A percentile compares a stretch with the other conserved stretches of the same genome.
phyloP scores from a whole-genome alignment of 2,113 vertebrate species.

The Rynchops niger region DNA sequence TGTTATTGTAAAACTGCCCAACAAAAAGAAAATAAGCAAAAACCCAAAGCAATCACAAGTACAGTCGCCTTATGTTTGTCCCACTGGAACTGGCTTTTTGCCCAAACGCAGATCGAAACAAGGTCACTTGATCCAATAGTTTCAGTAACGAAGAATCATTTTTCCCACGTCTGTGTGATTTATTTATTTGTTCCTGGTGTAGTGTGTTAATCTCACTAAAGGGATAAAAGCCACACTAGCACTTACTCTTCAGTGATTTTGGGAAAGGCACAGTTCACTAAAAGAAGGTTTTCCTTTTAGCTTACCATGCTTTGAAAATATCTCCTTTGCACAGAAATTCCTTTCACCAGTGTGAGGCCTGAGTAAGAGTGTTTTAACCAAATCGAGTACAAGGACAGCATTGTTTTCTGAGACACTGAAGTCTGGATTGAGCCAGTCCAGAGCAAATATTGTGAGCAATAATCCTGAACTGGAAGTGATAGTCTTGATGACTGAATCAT shows the following conservation, averaged over 20 bases:
- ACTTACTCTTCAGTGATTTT: neutral
- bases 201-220: neutral
- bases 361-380: neutral
- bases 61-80: neutral
- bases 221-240: neutral
- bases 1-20: neutral
- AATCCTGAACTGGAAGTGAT: neutral
- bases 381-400: neutral
- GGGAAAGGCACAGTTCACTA: neutral
- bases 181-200: conserved; percentile 22
- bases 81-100: neutral
- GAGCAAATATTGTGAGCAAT: neutral
- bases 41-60: neutral
- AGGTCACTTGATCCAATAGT: neutral
- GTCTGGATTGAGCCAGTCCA: neutral
- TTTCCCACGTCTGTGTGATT: neutral
- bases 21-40: conserved; percentile 8
- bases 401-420: neutral
- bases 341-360: neutral
- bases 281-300: neutral
- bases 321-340: neutral
- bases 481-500: neutral
- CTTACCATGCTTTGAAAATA: neutral
- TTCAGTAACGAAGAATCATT: neutral
- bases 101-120: neutral